Base-by-base conservation (phyloP, 2,888 invertebrate species). In the Stenolophus ochropezus region DNA sequence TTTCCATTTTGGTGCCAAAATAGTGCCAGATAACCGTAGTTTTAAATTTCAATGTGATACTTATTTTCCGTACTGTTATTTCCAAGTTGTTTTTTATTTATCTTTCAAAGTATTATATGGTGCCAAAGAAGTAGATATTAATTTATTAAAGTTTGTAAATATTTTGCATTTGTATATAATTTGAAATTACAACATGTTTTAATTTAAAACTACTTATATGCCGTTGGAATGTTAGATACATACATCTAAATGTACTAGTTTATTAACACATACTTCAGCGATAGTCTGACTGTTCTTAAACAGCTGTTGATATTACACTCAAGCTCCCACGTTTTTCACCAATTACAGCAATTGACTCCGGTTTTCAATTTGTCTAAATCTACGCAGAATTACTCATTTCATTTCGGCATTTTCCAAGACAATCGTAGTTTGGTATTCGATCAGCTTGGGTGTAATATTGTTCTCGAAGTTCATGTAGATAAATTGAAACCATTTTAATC, bases 171-270 rank as follows among this genome's bases (percentile, higher is more conserved):
- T 8, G 33, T 42, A 42, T 4, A 33, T 33, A 33, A 33, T 33
- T n/a, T n/a, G n/a, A n/a, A n/a, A n/a, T n/a, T n/a, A n/a, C 0
- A 23, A 73, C 49, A 73, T 73, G 51, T 80, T 80, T 80, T 56
- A 73, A 56, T 80, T 80, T 80, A 73, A 78, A 78, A 78, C 78
- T 78, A 78, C 58, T 25, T 49, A 78, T 49, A 78, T 69, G 25
- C 65, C 78, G 61, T 20, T 79, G 56, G 73, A 80, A 73, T 73
- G 73, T 80, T 80, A 73, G 73, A 73, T 80, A 79, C 58, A 73
- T 80, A 80, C 80, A 80, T 80, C 80, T 80, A 80, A 80, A 80
- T 80, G 80, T 80, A 73, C 56, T 80, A 80, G 80, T 73, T 80
- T 25, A 75, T 78, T 69, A 69, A 79, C 51, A 51, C 42, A 69